These are phyloP conservation scores for Vespertilio murinus DNA, from an alignment of 2,797 vertebrate species.

Conservation along the genomic window DNA sequence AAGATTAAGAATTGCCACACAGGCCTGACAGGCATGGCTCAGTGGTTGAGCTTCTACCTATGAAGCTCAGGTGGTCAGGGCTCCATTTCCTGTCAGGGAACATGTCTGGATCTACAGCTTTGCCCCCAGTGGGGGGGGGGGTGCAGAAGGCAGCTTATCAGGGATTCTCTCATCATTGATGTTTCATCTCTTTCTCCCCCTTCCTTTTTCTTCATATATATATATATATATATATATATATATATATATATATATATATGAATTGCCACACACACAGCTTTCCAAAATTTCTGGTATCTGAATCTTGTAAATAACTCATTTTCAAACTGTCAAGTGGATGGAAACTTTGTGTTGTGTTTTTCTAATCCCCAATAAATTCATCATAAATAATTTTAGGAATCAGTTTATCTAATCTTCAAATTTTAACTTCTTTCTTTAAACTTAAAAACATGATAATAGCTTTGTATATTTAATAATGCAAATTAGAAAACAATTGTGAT, in stretches of 20 bases:
- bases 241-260: too few relatives aligned
- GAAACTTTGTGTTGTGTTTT: neutral
- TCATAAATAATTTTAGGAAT: neutral
- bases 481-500: neutral
- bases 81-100: too few relatives aligned
- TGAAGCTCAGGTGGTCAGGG: too few relatives aligned
- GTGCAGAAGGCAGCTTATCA: too few relatives aligned
- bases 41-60: too few relatives aligned
- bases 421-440: neutral
- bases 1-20: neutral
- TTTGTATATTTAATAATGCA: neutral
- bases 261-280: neutral
- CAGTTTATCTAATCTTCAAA: neutral
- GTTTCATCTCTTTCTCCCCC: too few relatives aligned
- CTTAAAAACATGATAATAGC: neutral
- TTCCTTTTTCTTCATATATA: too few relatives aligned
- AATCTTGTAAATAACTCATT: neutral
- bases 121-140: accelerated
- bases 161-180: too few relatives aligned
- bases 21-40: neutral
- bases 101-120: too few relatives aligned
- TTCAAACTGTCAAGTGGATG: neutral
- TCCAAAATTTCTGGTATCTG: neutral
- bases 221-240: too few relatives aligned
- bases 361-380: neutral